A percentile compares a stretch with the other conserved stretches of the same genome.
Conservation (phyloP, 2,113 vertebrate species). For the Tenrec ecaudatus region DNA sequence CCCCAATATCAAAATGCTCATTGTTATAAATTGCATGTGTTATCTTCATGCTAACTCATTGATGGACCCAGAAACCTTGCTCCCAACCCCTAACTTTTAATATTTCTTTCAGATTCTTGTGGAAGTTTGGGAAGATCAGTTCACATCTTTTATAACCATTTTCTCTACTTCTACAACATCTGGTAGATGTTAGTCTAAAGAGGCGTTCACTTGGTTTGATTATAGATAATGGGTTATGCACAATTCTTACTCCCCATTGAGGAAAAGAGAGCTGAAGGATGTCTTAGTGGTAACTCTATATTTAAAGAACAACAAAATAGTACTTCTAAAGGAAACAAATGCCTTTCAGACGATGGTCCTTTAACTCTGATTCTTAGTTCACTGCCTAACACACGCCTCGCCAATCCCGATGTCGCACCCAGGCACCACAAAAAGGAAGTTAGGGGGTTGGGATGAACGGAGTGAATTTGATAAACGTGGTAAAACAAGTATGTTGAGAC, state of each 20-base stretch:
- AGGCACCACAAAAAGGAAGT: not conserved
- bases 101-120: not conserved
- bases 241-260: not conserved
- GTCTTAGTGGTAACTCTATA: not conserved
- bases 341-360: not conserved
- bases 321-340: constrained; percentile 18
- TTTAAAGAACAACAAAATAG: not conserved
- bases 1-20: not conserved
- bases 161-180: not conserved
- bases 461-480: not conserved
- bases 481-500: not conserved
- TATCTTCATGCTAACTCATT: not conserved
- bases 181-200: not conserved
- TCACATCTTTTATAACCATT: not conserved
- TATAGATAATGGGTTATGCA: not conserved
- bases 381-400: not conserved
- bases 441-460: not conserved
- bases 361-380: not conserved
- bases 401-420: not conserved
- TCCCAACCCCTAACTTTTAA: not conserved
- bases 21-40: not conserved
- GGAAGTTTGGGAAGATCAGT: not conserved
- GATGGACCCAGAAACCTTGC: not conserved
- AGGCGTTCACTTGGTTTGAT: not conserved
- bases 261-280: not conserved